These are phyloP conservation scores for Achroia grisella DNA, from an alignment of 1,140 invertebrate species.

Conservation along the genomic window DNA sequence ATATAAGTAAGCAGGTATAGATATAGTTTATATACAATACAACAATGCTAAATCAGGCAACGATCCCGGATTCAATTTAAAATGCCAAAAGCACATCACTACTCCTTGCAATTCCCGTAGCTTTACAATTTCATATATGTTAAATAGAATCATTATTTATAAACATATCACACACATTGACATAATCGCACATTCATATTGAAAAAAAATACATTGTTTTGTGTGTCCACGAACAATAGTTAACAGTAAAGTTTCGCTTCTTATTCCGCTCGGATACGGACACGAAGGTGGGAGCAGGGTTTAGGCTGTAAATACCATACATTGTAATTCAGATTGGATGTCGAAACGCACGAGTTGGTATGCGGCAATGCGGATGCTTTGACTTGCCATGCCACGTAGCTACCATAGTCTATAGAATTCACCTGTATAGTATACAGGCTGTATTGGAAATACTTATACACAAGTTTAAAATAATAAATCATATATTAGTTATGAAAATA, in stretches of 20 bases:
- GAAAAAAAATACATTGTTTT: slow-evolving; percentile 67
- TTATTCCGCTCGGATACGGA: slow-evolving; percentile 71
- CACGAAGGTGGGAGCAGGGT: slow-evolving; percentile 45
- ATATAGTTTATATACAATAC: no score
- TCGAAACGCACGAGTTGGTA: slow-evolving; percentile 65
- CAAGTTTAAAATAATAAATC: no score
- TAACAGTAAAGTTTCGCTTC: slow-evolving; percentile 66
- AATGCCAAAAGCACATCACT: slow-evolving; percentile 36
- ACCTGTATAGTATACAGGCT: no score
- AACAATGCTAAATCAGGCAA: no score
- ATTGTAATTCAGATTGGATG: slow-evolving; percentile 70
- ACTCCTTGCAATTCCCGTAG: slow-evolving; percentile 45
- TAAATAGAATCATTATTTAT: slow-evolving; percentile 62
- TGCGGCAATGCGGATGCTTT: slow-evolving; percentile 61
- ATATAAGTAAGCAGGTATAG: no score
- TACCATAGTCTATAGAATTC: no score
- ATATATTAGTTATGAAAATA: no score
- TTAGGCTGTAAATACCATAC: slow-evolving; percentile 63
- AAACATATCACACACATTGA: slow-evolving; percentile 66
- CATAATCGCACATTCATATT: slow-evolving; percentile 67
- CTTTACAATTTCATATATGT: slow-evolving; percentile 6
- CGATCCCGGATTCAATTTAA: slow-evolving; percentile 28
- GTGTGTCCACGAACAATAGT: slow-evolving; percentile 62
- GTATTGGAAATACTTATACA: no score
- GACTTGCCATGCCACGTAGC: slow-evolving; percentile 12